Evolutionary conservation across 2,888 invertebrate genomes (phyloP), one percentile per base, ranked within the genome.

Genomic region (Andrena hattorfiana): DNA sequence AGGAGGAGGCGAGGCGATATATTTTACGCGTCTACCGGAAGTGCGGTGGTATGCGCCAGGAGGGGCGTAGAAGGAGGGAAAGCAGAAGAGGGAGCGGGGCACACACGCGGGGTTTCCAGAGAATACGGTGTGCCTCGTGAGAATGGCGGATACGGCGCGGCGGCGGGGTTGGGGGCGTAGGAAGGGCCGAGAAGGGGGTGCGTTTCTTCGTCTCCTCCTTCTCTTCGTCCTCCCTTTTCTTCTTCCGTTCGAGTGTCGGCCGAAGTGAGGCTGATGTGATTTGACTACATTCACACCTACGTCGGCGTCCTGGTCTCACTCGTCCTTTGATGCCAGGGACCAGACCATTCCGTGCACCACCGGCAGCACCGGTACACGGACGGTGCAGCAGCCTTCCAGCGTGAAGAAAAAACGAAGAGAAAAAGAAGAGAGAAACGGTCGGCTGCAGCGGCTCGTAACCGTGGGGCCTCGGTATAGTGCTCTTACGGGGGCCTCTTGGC

Each of bases 271-370:
- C 87, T 90, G 91, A 92, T 91, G 91, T 90, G 92, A 93, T 92
- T 93, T 92, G 93, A 93, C 92, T 92, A 90, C 89, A 90, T 93
- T 93, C 93, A 91, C 93, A 92, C 92, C 92, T 92, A 92, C 90
- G 87, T 81, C 86, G 83, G 87, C 87, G 85, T 86, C 84, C 87
- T 85, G 87, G 85, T 85, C 68, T 67, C 87, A 81, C 82, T 76
- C 68, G 82, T 88, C 82, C 85, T 87, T 88, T 88, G 79, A 85
- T 71, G 77, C 79, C 77, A 80, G 69, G 73, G 82, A 42, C 70
- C 77, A 83, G 79, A 89, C 85, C 87, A 85, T 81, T 85, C 78
- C 83, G 82, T 85, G 87, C 86, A 87, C 84, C 81, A 71, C 51
- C 77, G 35, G 73, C 74, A 56, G 42, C 78, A 63, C 54, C 66